Percentiles rank a stretch among this genome's conserved stretches.
Conservation (phyloP, 2,113 vertebrate genomes). For the Helogale parvula region DNA sequence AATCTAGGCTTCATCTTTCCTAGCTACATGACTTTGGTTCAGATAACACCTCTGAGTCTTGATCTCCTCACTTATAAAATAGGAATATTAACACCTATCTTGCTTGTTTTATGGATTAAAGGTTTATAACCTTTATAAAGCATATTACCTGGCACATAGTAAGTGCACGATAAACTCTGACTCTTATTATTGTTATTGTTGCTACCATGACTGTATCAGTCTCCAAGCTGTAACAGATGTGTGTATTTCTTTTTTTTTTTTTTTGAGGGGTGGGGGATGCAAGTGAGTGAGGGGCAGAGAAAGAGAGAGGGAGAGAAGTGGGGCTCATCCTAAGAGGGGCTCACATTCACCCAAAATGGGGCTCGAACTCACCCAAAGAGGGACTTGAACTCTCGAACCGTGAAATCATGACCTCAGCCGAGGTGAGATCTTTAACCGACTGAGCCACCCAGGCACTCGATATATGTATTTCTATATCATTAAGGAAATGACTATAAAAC, state of each 20-base stretch:
- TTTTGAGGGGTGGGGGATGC: too few relatives aligned
- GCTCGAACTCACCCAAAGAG: too few relatives aligned
- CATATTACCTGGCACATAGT: not conserved
- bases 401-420: too few relatives aligned
- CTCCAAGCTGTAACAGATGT: not conserved
- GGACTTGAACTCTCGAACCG: too few relatives aligned
- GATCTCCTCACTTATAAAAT: not conserved
- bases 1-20: not conserved
- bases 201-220: not conserved
- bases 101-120: not conserved
- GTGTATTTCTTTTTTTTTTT: not conserved
- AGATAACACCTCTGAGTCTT: not conserved
- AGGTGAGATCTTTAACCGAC: too few relatives aligned
- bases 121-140: not conserved
- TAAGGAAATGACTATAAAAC: slow-evolving; percentile 16
- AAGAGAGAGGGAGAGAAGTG: too few relatives aligned
- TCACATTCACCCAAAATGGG: too few relatives aligned
- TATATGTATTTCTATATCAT: not conserved
- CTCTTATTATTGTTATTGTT: not conserved
- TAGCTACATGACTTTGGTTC: not conserved
- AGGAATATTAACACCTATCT: not conserved
- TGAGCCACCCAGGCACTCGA: too few relatives aligned
- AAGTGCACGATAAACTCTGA: not conserved
- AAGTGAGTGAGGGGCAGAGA: too few relatives aligned
- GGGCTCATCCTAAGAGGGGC: too few relatives aligned